Conservation (phyloP, 53 echinoderm and acorn worm species). For the Temnopleurus reevesii region DNA sequence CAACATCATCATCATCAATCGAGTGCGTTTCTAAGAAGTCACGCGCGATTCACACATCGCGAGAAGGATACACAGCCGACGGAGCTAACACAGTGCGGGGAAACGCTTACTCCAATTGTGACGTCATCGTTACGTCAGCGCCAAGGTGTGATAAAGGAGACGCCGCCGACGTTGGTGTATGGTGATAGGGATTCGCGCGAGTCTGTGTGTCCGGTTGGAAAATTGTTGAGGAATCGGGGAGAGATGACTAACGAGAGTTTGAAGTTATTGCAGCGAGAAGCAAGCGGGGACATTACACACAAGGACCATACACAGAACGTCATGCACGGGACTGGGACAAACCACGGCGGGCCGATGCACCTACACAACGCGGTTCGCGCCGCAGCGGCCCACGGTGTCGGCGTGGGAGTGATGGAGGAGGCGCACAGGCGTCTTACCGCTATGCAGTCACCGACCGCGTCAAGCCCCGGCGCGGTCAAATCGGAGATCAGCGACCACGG, state of each 20-base stretch:
- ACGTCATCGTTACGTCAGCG: conserved; percentile 30
- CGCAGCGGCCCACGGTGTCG: not conserved
- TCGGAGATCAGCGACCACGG: conserved; percentile 62
- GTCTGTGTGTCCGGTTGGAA: not conserved
- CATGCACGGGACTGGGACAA: conserved; percentile 50
- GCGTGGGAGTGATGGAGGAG: conserved; percentile 47
- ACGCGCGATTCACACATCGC: not conserved
- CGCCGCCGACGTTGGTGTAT: too few relatives aligned
- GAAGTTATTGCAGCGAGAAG: conserved; percentile 43
- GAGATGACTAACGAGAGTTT: conserved; percentile 56
- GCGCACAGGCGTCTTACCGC: conserved; percentile 44
- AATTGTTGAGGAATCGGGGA: not conserved
- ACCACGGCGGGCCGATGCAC: not conserved
- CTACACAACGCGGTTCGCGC: conserved; percentile 33
- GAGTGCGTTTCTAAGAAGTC: not conserved
- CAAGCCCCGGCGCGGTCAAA: conserved; percentile 58
- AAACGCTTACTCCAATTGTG: not conserved
- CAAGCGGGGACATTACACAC: not conserved
- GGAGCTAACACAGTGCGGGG: not conserved
- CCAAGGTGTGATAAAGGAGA: too few relatives aligned
- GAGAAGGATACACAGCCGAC: not conserved
- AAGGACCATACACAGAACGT: conserved; percentile 41
- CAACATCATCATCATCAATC: not conserved
- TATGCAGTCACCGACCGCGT: conserved; percentile 53
- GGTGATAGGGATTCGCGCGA: not conserved